Percentiles rank a stretch among this genome's conserved stretches.
Conservation (phyloP, 2,113 vertebrate genomes). For the Myiozetetes cayanensis region DNA sequence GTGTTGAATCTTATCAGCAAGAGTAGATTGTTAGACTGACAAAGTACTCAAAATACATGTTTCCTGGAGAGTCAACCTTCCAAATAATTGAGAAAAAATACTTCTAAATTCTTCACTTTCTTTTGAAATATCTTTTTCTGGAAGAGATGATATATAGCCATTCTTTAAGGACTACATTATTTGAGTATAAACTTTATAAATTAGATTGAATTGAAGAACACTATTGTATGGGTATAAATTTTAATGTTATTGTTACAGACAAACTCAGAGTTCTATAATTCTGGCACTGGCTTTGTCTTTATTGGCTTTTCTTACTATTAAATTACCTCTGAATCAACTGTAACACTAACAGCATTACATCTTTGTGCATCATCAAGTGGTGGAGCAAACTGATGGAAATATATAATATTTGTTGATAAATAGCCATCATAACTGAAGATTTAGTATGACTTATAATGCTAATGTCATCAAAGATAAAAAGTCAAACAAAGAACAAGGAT, state of each 20-base stretch:
- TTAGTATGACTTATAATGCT: background rate
- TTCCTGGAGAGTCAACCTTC: background rate
- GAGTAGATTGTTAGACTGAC: background rate
- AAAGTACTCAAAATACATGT: background rate
- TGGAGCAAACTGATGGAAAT: background rate
- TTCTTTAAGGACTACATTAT: background rate
- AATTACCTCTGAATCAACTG: slow-evolving; percentile 20
- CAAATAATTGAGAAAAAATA: background rate
- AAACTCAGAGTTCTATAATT: background rate
- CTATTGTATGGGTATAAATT: background rate
- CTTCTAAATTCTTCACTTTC: background rate
- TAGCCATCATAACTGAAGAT: background rate
- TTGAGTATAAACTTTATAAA: background rate
- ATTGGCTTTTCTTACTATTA: background rate
- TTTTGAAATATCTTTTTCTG: background rate
- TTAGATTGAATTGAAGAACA: background rate
- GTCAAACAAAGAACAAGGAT: background rate
- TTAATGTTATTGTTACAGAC: background rate
- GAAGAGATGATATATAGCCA: background rate
- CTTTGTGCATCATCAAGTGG: background rate
- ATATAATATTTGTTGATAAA: background rate
- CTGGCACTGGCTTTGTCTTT: background rate
- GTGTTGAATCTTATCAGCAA: background rate
- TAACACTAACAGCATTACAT: background rate
- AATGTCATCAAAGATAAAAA: background rate